A percentile compares a stretch with the other conserved stretches of the same genome.
phyloP scores from a whole-genome alignment of 35 echinoderm and acorn worm species.

The Patiria miniata region DNA sequence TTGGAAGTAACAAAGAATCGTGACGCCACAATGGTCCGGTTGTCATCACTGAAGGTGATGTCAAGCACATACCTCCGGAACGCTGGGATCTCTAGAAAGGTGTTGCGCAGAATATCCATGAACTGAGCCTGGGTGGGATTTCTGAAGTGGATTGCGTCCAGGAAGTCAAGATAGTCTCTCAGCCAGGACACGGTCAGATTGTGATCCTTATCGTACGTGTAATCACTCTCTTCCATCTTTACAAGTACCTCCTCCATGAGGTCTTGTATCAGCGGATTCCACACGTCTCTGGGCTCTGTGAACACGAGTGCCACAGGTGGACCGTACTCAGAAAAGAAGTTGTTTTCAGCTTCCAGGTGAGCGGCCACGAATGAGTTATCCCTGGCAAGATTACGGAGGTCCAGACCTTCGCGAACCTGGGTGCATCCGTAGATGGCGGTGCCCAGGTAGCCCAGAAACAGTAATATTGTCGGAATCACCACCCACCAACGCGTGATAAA shows the following conservation, averaged over 20 bases:
- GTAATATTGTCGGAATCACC: background rate
- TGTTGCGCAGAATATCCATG: slow-evolving; percentile 5
- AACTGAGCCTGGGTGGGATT: slow-evolving; percentile 33
- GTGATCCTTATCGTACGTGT: background rate
- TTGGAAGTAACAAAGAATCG: slow-evolving; percentile 33
- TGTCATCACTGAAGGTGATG: slow-evolving; percentile 59
- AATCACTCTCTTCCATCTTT: slow-evolving; percentile 55
- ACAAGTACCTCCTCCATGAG: slow-evolving; percentile 39
- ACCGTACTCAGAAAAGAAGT: slow-evolving; percentile 45
- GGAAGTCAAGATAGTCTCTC: slow-evolving; percentile 42
- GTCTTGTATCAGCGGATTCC: slow-evolving; percentile 21
- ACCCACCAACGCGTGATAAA: slow-evolving; percentile 36
- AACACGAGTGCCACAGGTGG: slow-evolving; percentile 62
- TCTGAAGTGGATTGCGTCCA: background rate
- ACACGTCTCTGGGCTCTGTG: slow-evolving; percentile 55
- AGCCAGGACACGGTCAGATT: slow-evolving; percentile 61
- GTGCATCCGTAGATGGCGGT: slow-evolving; percentile 52
- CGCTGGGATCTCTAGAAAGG: slow-evolving; percentile 45
- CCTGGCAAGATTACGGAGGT: slow-evolving; percentile 14
- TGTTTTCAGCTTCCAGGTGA: slow-evolving; percentile 23
- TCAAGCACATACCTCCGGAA: slow-evolving; percentile 57
- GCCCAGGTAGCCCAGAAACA: slow-evolving; percentile 36
- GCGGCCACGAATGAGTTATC: slow-evolving; percentile 42
- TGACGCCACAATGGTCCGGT: slow-evolving; percentile 32
- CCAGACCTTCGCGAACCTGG: slow-evolving; percentile 37